Evolutionary conservation across 1,140 invertebrate species (phyloP).

Genomic region (Zelostemma sp.): DNA sequence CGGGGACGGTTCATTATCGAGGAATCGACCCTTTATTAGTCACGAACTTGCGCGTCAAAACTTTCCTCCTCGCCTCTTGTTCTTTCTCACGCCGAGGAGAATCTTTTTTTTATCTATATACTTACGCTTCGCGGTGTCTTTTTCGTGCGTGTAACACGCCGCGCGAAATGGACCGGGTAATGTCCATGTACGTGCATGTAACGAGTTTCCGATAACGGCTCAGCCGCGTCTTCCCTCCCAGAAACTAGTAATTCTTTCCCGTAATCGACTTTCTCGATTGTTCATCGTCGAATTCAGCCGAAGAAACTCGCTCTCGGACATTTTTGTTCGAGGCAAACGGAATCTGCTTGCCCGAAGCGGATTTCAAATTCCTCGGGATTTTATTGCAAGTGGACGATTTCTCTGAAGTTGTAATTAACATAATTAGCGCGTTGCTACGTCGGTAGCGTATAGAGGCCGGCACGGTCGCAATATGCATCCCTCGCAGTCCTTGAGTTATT

Average conservation of each 20-base stretch:
- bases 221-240: conserved; percentile 52
- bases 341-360: too few relatives aligned
- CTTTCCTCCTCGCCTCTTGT: background rate
- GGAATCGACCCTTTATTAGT: background rate
- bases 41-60: background rate
- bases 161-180: conserved; percentile 17
- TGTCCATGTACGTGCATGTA: conserved; percentile 61
- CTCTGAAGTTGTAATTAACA: conserved; percentile 60
- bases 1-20: conserved; percentile 6
- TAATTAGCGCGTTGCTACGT: conserved; percentile 63
- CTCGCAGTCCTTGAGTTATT: conserved; percentile 70
- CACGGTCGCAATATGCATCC: conserved; percentile 68
- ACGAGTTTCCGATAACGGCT: conserved; percentile 69
- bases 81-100: background rate
- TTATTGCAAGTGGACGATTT: too few relatives aligned
- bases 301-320: too few relatives aligned
- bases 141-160: conserved; percentile 46
- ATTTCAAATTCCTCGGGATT: too few relatives aligned
- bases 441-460: conserved; percentile 53
- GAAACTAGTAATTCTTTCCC: background rate
- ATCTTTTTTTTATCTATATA: conserved; percentile 5
- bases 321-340: conserved; percentile 7
- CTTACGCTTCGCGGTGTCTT: conserved; percentile 2
- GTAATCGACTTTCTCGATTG: conserved; percentile 1
- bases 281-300: background rate